A percentile compares a stretch with the other conserved stretches of the same genome.
Conservation (phyloP, 2,888 invertebrate genomes). For the Euproctis similis region DNA sequence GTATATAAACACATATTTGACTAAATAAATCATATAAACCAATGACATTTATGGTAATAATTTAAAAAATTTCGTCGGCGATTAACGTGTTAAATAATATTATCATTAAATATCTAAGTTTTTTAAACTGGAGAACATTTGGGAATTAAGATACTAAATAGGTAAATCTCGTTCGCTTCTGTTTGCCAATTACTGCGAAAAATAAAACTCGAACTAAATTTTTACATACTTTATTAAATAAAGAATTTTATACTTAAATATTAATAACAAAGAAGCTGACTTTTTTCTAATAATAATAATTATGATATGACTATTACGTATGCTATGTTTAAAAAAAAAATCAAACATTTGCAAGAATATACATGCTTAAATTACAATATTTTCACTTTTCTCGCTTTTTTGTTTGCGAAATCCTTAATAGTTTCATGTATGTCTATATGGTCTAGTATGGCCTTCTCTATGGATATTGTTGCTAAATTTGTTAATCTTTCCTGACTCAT, state of each 20-base stretch:
- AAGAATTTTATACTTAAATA: constrained; percentile 2
- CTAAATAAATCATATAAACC: no score
- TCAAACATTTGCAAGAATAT: no score
- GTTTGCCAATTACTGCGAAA: constrained; percentile 13
- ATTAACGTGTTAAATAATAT: no score
- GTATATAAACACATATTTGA: no score
- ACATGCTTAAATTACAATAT: constrained; percentile 13
- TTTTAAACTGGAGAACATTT: no score
- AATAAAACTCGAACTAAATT: constrained; percentile 6
- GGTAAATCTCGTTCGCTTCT: constrained; percentile 11
- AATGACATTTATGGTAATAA: no score
- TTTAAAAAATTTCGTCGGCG: no score
- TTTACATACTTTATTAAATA: neutral
- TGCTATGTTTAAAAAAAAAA: constrained; percentile 9
- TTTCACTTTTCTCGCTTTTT: constrained; percentile 14
- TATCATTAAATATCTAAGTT: no score
- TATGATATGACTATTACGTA: constrained; percentile 10
- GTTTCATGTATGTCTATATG: constrained; percentile 10
- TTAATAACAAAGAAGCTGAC: constrained; percentile 11
- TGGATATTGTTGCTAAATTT: constrained; percentile 17
- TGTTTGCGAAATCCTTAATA: constrained; percentile 2
- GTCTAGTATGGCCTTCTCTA: constrained; percentile 16
- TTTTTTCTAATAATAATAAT: constrained; percentile 8
- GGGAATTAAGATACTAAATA: constrained; percentile 6
- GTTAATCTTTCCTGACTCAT: constrained; percentile 14